These are phyloP conservation scores for Parascotia fuliginaria DNA, from an alignment of 2,888 invertebrate species.

Conservation along the genomic window DNA sequence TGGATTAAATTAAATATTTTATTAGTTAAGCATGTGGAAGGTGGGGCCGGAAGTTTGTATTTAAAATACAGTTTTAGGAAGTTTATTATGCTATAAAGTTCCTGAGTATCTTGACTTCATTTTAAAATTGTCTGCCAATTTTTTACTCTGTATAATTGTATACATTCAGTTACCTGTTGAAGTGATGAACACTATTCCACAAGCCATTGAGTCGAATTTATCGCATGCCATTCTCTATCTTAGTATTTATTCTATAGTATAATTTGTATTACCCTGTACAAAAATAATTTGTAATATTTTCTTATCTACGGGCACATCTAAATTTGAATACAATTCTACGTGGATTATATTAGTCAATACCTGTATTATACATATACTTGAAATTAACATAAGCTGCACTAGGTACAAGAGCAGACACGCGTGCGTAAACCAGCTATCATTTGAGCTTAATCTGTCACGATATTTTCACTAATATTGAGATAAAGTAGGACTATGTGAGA, in stretches of 20 bases:
- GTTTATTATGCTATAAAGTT: background rate
- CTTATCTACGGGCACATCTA: no score
- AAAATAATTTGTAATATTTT: no score
- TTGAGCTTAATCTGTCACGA: constrained; percentile 55
- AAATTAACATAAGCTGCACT: constrained; percentile 27
- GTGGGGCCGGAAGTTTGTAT: background rate
- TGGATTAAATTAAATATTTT: background rate
- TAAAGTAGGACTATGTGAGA: constrained; percentile 25
- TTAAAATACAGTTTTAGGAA: background rate
- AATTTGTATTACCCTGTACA: no score
- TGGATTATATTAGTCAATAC: constrained; percentile 26
- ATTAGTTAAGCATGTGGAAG: background rate
- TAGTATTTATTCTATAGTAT: no score
- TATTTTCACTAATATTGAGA: constrained; percentile 45
- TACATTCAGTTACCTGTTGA: no score
- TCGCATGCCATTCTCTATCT: no score
- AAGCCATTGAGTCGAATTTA: no score
- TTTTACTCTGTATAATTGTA: no score
- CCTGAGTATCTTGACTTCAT: background rate
- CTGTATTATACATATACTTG: constrained; percentile 16
- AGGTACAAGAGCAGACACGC: constrained; percentile 34
- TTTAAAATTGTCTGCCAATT: no score
- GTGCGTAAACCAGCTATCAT: constrained; percentile 37
- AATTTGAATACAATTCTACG: constrained; percentile 5
- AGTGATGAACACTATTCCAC: no score